These are phyloP conservation scores for Nemoura dubitans DNA, from an alignment of 2,888 invertebrate genomes.

Conservation along the genomic window DNA sequence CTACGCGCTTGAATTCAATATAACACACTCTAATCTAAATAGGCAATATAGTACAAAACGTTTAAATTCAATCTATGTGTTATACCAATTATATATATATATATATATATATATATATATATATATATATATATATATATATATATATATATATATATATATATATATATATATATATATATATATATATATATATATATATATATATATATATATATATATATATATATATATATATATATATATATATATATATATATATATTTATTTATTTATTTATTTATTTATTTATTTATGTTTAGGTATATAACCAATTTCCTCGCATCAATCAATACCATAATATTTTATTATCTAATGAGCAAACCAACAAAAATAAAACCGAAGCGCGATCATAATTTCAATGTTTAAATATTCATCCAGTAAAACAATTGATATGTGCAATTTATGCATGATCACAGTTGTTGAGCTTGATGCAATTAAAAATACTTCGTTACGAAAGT, in stretches of 20 bases:
- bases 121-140: too few relatives aligned
- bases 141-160: too few relatives aligned
- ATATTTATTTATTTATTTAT: too few relatives aligned
- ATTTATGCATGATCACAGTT: background rate
- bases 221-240: too few relatives aligned
- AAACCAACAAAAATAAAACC: background rate
- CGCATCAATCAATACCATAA: background rate
- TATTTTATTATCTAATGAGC: background rate
- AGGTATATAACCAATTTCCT: background rate
- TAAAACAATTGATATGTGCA: background rate
- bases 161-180: too few relatives aligned
- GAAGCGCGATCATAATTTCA: background rate
- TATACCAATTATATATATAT: too few relatives aligned
- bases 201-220: too few relatives aligned
- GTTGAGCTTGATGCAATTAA: background rate
- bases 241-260: too few relatives aligned
- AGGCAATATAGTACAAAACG: background rate
- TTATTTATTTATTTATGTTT: too few relatives aligned
- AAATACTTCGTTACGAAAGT: background rate
- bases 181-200: too few relatives aligned
- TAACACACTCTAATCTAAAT: background rate
- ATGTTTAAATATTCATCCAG: background rate
- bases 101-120: too few relatives aligned
- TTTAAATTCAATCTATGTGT: background rate
- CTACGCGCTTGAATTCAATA: background rate